Evolutionary conservation across 2,888 invertebrate genomes (phyloP).

Genomic region (Drosophila birchii): DNA sequence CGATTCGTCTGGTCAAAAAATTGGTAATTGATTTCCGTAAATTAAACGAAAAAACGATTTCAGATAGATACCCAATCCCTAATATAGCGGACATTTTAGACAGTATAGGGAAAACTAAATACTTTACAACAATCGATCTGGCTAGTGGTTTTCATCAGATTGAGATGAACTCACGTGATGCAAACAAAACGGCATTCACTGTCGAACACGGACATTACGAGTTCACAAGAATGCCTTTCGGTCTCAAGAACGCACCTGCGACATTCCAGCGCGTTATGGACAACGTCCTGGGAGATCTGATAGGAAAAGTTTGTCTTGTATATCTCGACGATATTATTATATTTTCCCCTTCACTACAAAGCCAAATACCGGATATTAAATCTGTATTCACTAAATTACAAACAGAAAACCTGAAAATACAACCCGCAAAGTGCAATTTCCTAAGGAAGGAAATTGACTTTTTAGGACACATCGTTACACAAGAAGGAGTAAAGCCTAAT

Average conservation of each 20-base stretch:
- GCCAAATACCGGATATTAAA: neutral
- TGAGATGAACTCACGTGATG: no score
- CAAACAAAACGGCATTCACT: no score
- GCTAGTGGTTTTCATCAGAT: no score
- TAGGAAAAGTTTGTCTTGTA: slow-evolving; percentile 3
- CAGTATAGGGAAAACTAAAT: no score
- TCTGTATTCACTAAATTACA: neutral
- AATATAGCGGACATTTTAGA: no score
- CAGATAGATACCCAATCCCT: no score
- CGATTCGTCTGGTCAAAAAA: no score
- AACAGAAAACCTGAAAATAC: slow-evolving; percentile 12
- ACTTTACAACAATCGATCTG: no score
- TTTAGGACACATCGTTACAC: slow-evolving; percentile 10
- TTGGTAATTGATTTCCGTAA: no score
- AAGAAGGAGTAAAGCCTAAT: slow-evolving; percentile 3
- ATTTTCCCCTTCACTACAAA: slow-evolving; percentile 14
- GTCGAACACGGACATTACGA: neutral
- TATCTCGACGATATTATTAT: slow-evolving; percentile 14
- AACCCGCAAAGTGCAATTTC: slow-evolving; percentile 1
- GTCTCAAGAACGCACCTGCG: slow-evolving; percentile 1
- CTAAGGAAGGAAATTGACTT: slow-evolving; percentile 9
- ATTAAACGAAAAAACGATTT: no score
- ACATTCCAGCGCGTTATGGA: slow-evolving; percentile 10
- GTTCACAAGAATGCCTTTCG: slow-evolving; percentile 4
- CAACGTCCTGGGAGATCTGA: slow-evolving; percentile 9